These are phyloP conservation scores for Cotesia vestalis DNA, from an alignment of 1,140 invertebrate genomes.

Conservation along the genomic window DNA sequence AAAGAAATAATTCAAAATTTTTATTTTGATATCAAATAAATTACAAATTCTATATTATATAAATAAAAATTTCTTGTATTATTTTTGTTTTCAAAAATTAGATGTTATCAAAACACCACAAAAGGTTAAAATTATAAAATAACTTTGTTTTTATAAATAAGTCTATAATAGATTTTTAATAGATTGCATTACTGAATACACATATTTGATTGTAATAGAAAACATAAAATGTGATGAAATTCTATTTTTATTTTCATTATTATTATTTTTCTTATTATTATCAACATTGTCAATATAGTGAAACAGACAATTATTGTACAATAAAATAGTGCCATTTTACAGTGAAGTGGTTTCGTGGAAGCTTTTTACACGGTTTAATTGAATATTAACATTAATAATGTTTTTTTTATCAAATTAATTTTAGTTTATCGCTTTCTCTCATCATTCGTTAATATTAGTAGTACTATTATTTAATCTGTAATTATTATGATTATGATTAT, in stretches of 20 bases:
- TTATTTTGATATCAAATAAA: too few species aligned
- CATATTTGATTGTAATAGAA: too few species aligned
- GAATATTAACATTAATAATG: conserved; percentile 11
- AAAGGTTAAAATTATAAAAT: too few species aligned
- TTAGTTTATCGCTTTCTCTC: background rate
- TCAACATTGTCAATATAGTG: conserved; percentile 60
- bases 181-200: too few species aligned
- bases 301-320: conserved; percentile 59
- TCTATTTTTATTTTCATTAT: background rate
- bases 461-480: background rate
- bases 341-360: conserved; percentile 42
- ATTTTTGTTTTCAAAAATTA: too few species aligned
- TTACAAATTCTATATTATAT: too few species aligned
- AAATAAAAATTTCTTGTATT: too few species aligned
- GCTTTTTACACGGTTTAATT: conserved; percentile 47
- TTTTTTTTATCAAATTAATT: conserved; percentile 34
- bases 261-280: conserved; percentile 51
- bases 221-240: conserved; percentile 17
- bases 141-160: too few species aligned
- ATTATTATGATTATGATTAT: background rate
- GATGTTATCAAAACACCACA: too few species aligned
- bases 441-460: background rate
- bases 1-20: too few species aligned
- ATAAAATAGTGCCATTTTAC: conserved; percentile 59
- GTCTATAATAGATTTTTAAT: too few species aligned